Base-by-base conservation (phyloP, 1,140 invertebrate genomes). In the Scaptomyza hsui region DNA sequence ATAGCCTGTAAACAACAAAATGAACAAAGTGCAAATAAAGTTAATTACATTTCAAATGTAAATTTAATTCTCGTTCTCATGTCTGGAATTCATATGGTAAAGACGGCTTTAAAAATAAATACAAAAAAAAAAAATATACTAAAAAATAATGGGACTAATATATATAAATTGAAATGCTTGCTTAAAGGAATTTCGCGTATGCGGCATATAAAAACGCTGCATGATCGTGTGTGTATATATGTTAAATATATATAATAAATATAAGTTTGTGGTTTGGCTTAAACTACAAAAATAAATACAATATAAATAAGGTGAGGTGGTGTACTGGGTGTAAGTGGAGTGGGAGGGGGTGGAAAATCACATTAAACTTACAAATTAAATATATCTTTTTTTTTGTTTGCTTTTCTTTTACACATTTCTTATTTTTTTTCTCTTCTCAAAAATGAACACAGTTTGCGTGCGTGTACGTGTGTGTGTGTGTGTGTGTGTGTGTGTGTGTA, bases 61-160 rank as follows among this genome's bases (percentile, higher is more conserved):
- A 78, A 79, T 89, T 92, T 72, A 74, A 75, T 76, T 81, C 61
- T 64, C 52, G 57, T 52, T 91, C 96, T 64, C 60, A 32, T 64
- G 32, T 29, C 37, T 52, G 60, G 60, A 63, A 64, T 49, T 63
- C 15, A 60, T 19, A 39, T 44, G 47, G 21, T 45, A 16, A 62
- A 62, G 60, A 62, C 47, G 37, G 93, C 96, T 3, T 93, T 95
- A 29, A 96, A 96, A 86, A 94, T 96, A 18, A 37, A 21, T 4
- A 21, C 4, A 5, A 16, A 41, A 41, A 4, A 24, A 24, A 29
- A 10, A 15, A 45, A 29, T 35, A 24, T 24, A 7, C 16, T 4
- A 19, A n/a, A 18, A 24, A 44, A 26, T 48, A 15, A 42, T 51
- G n/a, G n/a, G n/a, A n/a, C n/a, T n/a, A n/a, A n/a, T n/a, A n/a